Percentiles rank a stretch among this genome's conserved stretches.
Evolutionary conservation across 2,888 invertebrate species (phyloP).

Genomic region (Busseola fusca): DNA sequence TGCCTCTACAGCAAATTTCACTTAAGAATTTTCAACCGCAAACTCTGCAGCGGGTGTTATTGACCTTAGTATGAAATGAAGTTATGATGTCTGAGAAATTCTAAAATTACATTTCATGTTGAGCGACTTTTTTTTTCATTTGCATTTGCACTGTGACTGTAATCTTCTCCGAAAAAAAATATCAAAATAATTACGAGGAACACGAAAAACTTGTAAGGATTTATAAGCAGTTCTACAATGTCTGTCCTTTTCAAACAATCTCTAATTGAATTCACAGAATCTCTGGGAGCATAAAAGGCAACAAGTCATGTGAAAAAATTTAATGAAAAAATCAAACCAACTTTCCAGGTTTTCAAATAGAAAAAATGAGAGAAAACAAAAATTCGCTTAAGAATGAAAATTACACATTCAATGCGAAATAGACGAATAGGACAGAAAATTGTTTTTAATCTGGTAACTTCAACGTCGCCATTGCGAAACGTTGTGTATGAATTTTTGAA

Average conservation of each 20-base stretch:
- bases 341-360: neutral
- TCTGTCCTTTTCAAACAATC: slow-evolving; percentile 24
- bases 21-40: slow-evolving; percentile 28
- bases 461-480: neutral
- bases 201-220: slow-evolving; percentile 1
- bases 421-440: slow-evolving; percentile 9
- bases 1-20: slow-evolving; percentile 23
- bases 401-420: slow-evolving; percentile 8
- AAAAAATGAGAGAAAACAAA: slow-evolving; percentile 11
- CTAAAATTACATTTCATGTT: slow-evolving; percentile 37
- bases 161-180: slow-evolving; percentile 7
- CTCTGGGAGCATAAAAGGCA: slow-evolving; percentile 20
- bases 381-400: slow-evolving; percentile 15
- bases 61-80: slow-evolving; percentile 41
- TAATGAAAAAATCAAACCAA: slow-evolving; percentile 17
- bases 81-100: slow-evolving; percentile 23
- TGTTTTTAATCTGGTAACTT: slow-evolving; percentile 19
- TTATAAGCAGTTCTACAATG: slow-evolving; percentile 6
- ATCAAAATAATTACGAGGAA: slow-evolving; percentile 8
- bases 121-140: slow-evolving; percentile 7
- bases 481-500: slow-evolving; percentile 38
- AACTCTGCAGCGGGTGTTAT: slow-evolving; percentile 22
- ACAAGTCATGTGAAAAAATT: slow-evolving; percentile 22
- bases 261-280: slow-evolving; percentile 49
- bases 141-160: slow-evolving; percentile 7